These are phyloP conservation scores for Spisula solida DNA, from an alignment of 2,888 invertebrate genomes.

Conservation along the genomic window DNA sequence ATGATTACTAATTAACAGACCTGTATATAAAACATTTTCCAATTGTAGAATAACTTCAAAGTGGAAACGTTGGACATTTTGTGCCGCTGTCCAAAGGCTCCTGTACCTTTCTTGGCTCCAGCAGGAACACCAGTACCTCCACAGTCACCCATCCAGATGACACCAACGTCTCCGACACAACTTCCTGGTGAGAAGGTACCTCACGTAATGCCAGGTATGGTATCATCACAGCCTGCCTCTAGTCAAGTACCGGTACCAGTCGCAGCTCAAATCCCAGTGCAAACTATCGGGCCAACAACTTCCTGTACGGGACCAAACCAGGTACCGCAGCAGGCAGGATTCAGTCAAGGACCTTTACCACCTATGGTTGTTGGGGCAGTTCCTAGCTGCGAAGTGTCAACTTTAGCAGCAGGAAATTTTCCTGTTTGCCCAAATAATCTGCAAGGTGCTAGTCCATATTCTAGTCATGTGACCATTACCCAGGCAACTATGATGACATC, in stretches of 20 bases:
- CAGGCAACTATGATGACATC: slow-evolving; percentile 43
- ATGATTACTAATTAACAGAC: too few species aligned
- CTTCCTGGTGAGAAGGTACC: slow-evolving; percentile 27
- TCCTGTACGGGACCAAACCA: background rate
- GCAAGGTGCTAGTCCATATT: background rate
- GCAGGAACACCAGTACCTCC: slow-evolving; percentile 40
- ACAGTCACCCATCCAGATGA: slow-evolving; percentile 14
- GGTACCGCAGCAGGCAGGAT: background rate
- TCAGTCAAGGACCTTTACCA: background rate
- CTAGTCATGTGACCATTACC: slow-evolving; percentile 35
- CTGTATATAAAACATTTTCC: too few species aligned
- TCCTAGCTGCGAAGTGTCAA: slow-evolving; percentile 15
- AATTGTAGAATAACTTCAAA: slow-evolving; percentile 80
- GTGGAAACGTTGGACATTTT: slow-evolving; percentile 81
- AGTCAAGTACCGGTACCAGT: background rate
- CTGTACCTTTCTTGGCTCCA: slow-evolving; percentile 81
- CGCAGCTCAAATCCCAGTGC: slow-evolving; percentile 28
- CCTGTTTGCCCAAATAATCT: slow-evolving; percentile 4
- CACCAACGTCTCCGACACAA: slow-evolving; percentile 31
- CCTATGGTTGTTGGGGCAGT: slow-evolving; percentile 11
- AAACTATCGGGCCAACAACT: slow-evolving; percentile 6
- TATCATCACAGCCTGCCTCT: background rate
- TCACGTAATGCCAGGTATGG: background rate
- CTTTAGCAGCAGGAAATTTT: background rate
- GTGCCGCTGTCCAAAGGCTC: slow-evolving; percentile 82